phyloP scores from a whole-genome alignment of 2,888 invertebrate genomes.

The Boloria euphrosyne region DNA sequence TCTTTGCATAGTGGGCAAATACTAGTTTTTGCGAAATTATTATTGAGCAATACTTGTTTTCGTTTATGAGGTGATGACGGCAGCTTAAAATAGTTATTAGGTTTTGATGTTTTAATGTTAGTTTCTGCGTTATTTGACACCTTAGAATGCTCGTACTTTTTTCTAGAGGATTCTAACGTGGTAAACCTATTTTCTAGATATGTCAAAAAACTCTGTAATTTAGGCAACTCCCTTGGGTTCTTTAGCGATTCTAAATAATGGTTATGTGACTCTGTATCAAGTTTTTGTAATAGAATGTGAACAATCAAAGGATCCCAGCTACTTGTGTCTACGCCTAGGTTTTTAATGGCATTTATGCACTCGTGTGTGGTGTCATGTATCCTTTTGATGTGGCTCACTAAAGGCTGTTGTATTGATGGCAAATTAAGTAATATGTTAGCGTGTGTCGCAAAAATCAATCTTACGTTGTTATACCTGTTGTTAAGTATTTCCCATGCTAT shows the following conservation, averaged over 20 bases:
- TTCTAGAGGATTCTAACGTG: slow-evolving; percentile 22
- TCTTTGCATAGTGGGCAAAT: background rate
- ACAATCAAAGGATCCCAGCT: slow-evolving; percentile 40
- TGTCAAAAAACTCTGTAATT: slow-evolving; percentile 30
- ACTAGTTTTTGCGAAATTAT: background rate
- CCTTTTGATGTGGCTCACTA: slow-evolving; percentile 31
- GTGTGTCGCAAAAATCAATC: slow-evolving; percentile 33
- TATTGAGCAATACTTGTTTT: background rate
- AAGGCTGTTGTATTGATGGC: slow-evolving; percentile 35
- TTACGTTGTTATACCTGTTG: slow-evolving; percentile 39
- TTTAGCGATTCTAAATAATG: slow-evolving; percentile 35
- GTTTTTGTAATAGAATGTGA: slow-evolving; percentile 38
- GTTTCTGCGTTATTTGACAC: no score
- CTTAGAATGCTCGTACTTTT: slow-evolving; percentile 24
- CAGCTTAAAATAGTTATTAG: no score
- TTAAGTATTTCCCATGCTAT: slow-evolving; percentile 42
- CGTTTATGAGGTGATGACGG: background rate
- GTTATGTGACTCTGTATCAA: slow-evolving; percentile 34
- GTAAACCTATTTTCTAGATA: slow-evolving; percentile 34
- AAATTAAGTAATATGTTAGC: slow-evolving; percentile 36
- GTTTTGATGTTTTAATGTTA: no score
- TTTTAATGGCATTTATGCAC: slow-evolving; percentile 41
- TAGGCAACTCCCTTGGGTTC: slow-evolving; percentile 29
- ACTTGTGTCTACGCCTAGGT: slow-evolving; percentile 33
- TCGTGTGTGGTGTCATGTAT: slow-evolving; percentile 37